Base-by-base conservation (phyloP, 1,140 invertebrate species). In the Eumaeus atala region DNA sequence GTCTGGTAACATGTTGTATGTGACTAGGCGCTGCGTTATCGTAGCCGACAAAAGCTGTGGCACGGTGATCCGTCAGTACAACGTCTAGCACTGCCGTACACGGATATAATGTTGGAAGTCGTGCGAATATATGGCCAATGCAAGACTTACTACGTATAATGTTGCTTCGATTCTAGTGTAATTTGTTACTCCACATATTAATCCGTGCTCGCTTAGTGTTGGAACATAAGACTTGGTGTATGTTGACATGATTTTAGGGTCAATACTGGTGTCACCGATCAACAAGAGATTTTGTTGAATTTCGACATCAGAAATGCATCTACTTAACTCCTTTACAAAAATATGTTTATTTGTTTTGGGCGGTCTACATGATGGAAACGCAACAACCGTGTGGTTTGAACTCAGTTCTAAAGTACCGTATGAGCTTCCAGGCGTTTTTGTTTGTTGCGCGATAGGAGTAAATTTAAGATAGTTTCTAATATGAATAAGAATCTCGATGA, bases 81-180 rank as follows among this genome's bases (percentile, higher is more conserved):
- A n/a, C n/a, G n/a, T n/a, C n/a, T n/a, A n/a, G n/a, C n/a, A n/a
- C n/a, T n/a, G n/a, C n/a, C n/a, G n/a, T n/a, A n/a, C n/a, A n/a
- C n/a, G n/a, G n/a, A n/a, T n/a, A n/a, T n/a, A n/a, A n/a, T n/a
- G n/a, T n/a, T n/a, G 63, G 63, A 53, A 67, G 62, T 12, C 66
- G 62, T 1, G 62, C 62, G 61, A 74, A 74, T 17, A 67, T 60
- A 54, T 71, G 66, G 17, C 69, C 66, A 51, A 71, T 69, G 37
- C 68, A 71, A 14, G 66, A 61, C 58, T 70, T 11, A 62, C 51
- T n/a, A 35, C 55, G 52, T 70, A 62, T 33, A 52, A 7, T 62
- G 48, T n/a, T n/a, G n/a, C n/a, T n/a, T n/a, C n/a, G n/a, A n/a
- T n/a, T n/a, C n/a, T n/a, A n/a, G n/a, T n/a, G n/a, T n/a, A n/a